phyloP scores from a whole-genome alignment of 2,113 vertebrate species.

The Campylorhamphus procurvoides region DNA sequence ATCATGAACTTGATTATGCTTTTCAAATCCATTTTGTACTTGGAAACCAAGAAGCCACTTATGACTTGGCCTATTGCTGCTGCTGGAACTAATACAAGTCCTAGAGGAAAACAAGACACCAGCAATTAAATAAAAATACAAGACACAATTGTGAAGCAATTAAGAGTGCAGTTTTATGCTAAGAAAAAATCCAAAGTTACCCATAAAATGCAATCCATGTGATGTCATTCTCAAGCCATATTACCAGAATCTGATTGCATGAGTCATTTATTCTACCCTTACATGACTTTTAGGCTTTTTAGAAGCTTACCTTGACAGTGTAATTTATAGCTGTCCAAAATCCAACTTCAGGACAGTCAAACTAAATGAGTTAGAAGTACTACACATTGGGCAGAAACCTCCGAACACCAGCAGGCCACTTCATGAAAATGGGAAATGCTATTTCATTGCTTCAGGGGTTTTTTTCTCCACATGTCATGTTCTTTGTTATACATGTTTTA shows the following conservation, averaged over 20 bases:
- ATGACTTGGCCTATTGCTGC: conserved; percentile 83
- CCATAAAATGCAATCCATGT: not conserved
- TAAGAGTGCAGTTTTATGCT: not conserved
- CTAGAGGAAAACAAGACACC: conserved; percentile 70
- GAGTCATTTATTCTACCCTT: not conserved
- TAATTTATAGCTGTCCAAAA: not conserved
- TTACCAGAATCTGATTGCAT: not conserved
- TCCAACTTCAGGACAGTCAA: not conserved
- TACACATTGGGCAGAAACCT: not conserved
- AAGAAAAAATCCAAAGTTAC: not conserved
- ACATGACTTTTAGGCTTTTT: not conserved
- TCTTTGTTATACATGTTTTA: not conserved
- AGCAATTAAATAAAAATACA: conserved; percentile 32
- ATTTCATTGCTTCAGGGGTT: not conserved
- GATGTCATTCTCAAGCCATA: not conserved
- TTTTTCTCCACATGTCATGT: not conserved
- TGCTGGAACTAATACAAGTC: conserved; percentile 80
- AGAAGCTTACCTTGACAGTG: not conserved
- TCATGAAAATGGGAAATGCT: not conserved
- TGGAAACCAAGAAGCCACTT: conserved; percentile 80
- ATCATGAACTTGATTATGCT: conserved; percentile 74
- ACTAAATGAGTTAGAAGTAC: not conserved
- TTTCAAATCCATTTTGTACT: conserved; percentile 77
- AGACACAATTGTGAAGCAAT: not conserved
- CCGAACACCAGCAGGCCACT: not conserved